phyloP scores from a whole-genome alignment of 2,113 vertebrate species.

The Grammomys dolichurus region DNA sequence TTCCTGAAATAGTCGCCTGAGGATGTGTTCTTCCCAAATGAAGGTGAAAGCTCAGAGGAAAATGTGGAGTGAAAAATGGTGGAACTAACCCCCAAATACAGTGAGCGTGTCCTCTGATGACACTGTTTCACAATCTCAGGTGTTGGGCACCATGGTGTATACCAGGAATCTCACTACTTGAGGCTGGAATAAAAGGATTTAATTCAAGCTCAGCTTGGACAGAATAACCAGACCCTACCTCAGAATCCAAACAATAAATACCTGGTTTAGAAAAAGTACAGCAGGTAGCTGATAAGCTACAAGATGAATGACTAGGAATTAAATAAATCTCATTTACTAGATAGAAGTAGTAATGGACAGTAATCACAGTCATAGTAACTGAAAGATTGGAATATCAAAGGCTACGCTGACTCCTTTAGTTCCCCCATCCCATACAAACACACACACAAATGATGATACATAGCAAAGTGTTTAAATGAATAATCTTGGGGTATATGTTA shows the following conservation, averaged over 20 bases:
- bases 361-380: background rate
- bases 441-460: background rate
- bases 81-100: background rate
- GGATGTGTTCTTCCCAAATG: background rate
- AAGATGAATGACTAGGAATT: background rate
- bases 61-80: background rate
- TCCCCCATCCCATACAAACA: background rate
- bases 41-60: background rate
- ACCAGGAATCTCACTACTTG: background rate
- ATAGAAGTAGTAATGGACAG: background rate
- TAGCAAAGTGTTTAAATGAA: background rate
- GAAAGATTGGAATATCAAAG: background rate
- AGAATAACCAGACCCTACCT: background rate
- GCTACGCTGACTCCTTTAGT: background rate
- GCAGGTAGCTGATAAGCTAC: background rate
- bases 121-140: background rate
- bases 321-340: background rate
- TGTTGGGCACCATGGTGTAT: background rate
- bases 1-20: conserved; percentile 25
- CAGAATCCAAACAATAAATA: background rate
- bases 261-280: background rate
- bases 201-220: background rate
- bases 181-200: background rate
- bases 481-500: background rate
- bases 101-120: background rate